phyloP scores from a whole-genome alignment of 2,797 vertebrate genomes.

The Neosilurus mollespiculum region DNA sequence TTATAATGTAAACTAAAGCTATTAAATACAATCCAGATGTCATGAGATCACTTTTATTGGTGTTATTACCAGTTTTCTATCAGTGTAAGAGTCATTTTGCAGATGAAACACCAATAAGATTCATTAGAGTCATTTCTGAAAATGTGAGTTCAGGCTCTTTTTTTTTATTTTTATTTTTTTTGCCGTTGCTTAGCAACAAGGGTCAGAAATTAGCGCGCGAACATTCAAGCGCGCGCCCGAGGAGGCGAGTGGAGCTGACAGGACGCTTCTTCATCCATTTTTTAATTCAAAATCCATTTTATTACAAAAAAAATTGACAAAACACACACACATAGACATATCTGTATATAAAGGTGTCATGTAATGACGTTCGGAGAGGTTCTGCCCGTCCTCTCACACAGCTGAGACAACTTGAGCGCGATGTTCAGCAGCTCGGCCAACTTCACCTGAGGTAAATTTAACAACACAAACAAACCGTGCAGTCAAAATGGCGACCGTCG shows the following conservation, averaged over 20 bases:
- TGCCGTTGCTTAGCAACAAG: constrained; percentile 24
- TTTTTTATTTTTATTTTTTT: no score
- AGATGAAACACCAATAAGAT: background rate
- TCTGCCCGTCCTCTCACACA: constrained; percentile 85
- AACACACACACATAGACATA: background rate
- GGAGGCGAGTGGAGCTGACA: background rate
- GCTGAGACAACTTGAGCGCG: constrained; percentile 89
- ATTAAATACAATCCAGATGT: background rate
- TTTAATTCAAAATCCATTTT: constrained; percentile 7
- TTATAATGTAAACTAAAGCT: no score
- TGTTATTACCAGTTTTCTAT: background rate
- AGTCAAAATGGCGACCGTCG: background rate
- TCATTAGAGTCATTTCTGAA: background rate
- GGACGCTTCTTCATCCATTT: background rate
- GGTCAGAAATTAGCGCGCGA: background rate
- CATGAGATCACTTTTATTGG: background rate
- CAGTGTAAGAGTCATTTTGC: background rate
- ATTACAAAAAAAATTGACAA: constrained; percentile 26
- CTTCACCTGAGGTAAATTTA: constrained; percentile 78
- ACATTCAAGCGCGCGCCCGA: background rate
- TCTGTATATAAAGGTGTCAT: constrained; percentile 61
- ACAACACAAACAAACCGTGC: background rate
- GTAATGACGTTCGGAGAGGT: constrained; percentile 88
- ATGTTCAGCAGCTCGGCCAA: constrained; percentile 88
- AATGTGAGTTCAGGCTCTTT: background rate